Evolutionary conservation across 2,888 invertebrate genomes (phyloP).

Genomic region (Listrodromus nycthemerus): DNA sequence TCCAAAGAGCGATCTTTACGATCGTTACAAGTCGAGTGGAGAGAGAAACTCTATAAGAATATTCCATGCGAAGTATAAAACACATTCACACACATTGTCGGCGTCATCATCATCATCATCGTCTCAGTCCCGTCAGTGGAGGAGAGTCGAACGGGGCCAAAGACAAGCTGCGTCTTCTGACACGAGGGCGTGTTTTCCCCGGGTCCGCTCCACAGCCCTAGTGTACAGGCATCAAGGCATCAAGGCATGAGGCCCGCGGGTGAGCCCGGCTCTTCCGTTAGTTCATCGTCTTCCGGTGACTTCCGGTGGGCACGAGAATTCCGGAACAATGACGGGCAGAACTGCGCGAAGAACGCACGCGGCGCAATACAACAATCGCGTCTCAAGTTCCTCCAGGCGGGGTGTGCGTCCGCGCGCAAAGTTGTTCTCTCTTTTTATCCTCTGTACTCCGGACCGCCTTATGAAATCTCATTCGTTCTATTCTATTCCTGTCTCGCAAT

Average conservation of each 20-base stretch:
- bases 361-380: constrained; percentile 82
- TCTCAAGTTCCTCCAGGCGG: constrained; percentile 84
- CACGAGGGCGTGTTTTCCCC: constrained; percentile 70
- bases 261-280: constrained; percentile 80
- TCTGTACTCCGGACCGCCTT: constrained; percentile 46
- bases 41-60: constrained; percentile 32
- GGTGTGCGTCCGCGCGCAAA: constrained; percentile 74
- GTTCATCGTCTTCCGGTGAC: constrained; percentile 84
- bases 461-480: constrained; percentile 62
- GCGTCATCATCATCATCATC: background rate
- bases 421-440: constrained; percentile 46
- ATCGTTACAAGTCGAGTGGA: constrained; percentile 64
- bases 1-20: constrained; percentile 54
- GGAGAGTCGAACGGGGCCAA: constrained; percentile 52
- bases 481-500: constrained; percentile 65
- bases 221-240: constrained; percentile 43
- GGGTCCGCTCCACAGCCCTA: constrained; percentile 22
- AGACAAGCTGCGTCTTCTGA: constrained; percentile 78
- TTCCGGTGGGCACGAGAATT: constrained; percentile 81
- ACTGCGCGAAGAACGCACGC: constrained; percentile 76
- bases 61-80: constrained; percentile 20
- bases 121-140: constrained; percentile 6
- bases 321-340: constrained; percentile 73
- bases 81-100: background rate
- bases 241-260: constrained; percentile 66